phyloP scores from a whole-genome alignment of 2,888 invertebrate genomes.

The Macrophya annulata region DNA sequence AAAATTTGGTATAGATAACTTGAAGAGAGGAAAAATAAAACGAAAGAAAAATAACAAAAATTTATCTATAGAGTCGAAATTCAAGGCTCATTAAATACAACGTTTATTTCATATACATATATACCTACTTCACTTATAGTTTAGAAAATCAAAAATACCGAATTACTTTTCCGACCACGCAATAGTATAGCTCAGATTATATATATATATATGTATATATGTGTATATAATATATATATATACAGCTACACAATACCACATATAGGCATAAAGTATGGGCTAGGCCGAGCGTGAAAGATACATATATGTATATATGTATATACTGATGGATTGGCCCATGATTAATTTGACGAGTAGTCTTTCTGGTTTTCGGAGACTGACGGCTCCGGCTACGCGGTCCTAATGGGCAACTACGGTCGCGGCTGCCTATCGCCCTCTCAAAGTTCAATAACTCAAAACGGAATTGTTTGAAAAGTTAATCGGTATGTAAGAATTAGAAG shows the following conservation, averaged over 20 bases:
- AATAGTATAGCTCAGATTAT: background rate
- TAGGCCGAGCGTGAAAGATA: constrained; percentile 36
- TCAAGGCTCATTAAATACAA: too few species aligned
- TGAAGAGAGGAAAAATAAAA: too few species aligned
- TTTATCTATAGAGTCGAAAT: too few species aligned
- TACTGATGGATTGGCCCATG: constrained; percentile 80
- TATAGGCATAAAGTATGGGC: constrained; percentile 31
- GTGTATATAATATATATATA: background rate
- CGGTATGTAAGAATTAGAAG: constrained; percentile 59
- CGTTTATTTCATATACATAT: too few species aligned
- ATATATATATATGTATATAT: background rate
- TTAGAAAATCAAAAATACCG: background rate
- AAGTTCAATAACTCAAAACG: constrained; percentile 53
- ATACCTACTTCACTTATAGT: background rate
- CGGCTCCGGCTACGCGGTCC: constrained; percentile 66
- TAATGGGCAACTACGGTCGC: constrained; percentile 70
- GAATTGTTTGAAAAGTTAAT: constrained; percentile 73
- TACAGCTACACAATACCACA: background rate
- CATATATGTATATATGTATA: constrained; percentile 50
- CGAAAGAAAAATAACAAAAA: too few species aligned
- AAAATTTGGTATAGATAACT: too few species aligned
- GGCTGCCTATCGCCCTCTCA: constrained; percentile 55
- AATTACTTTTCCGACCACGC: background rate
- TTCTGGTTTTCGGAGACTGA: constrained; percentile 78
- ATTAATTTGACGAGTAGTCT: constrained; percentile 80